These are phyloP conservation scores for Thamnaconus septentrionalis DNA, from an alignment of 2,113 vertebrate genomes.

Conservation along the genomic window DNA sequence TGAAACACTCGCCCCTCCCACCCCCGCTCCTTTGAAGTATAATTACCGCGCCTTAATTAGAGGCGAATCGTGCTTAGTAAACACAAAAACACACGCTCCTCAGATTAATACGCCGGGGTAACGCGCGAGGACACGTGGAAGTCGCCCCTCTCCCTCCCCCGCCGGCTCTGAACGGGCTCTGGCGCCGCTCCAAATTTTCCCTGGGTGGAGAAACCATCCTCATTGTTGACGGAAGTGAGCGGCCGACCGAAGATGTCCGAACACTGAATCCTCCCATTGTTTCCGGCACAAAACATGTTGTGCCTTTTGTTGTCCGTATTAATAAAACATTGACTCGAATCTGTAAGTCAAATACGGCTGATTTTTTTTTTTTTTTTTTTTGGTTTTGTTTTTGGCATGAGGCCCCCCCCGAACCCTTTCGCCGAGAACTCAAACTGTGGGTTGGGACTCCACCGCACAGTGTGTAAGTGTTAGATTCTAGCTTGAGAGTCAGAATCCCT, in stretches of 20 bases:
- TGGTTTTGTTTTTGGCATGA: not conserved
- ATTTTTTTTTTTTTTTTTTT: not conserved
- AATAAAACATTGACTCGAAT: slow-evolving; percentile 60
- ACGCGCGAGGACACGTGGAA: slow-evolving; percentile 90
- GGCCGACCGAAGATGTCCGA: slow-evolving; percentile 38
- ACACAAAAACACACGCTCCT: slow-evolving; percentile 91
- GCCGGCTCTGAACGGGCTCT: slow-evolving; percentile 85
- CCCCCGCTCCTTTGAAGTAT: slow-evolving; percentile 87
- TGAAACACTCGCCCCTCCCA: slow-evolving; percentile 80
- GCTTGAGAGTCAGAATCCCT: no score
- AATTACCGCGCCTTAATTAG: slow-evolving; percentile 99
- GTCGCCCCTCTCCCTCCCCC: slow-evolving; percentile 35
- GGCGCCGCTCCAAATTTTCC: slow-evolving; percentile 81
- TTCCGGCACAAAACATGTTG: slow-evolving; percentile 57
- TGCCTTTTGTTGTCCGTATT: slow-evolving; percentile 61
- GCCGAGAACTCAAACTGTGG: not conserved
- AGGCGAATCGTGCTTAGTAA: slow-evolving; percentile 96
- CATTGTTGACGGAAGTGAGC: slow-evolving; percentile 54
- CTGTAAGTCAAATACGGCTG: slow-evolving; percentile 53
- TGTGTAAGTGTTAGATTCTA: no score
- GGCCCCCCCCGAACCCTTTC: not conserved
- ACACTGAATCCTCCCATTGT: slow-evolving; percentile 59
- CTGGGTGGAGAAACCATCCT: slow-evolving; percentile 39
- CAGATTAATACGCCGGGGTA: slow-evolving; percentile 92
- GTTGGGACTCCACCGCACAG: no score